phyloP scores from a whole-genome alignment of 1,140 invertebrate species.

The Spodoptera frugiperda region DNA sequence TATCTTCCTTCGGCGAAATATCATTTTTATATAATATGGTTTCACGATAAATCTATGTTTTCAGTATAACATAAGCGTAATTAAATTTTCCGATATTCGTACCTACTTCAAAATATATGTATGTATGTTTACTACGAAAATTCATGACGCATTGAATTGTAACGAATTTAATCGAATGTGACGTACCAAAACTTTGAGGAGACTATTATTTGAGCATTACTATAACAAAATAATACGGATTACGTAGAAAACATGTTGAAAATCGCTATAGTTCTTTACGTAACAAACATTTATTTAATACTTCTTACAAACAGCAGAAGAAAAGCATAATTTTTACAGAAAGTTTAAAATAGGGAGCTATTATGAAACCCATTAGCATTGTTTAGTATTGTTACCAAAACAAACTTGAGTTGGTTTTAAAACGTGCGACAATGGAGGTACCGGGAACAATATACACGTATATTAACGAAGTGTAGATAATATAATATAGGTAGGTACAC shows the following conservation, averaged over 20 bases:
- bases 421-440: slow-evolving; percentile 52
- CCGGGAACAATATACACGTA: slow-evolving; percentile 32
- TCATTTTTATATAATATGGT: slow-evolving; percentile 46
- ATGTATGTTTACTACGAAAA: too few relatives aligned
- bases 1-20: not conserved
- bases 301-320: slow-evolving; percentile 29
- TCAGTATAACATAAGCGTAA: too few relatives aligned
- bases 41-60: not conserved
- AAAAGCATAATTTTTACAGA: slow-evolving; percentile 39
- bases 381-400: slow-evolving; percentile 53
- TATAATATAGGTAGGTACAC: not conserved
- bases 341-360: slow-evolving; percentile 44
- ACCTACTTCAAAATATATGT: too few relatives aligned
- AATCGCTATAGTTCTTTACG: too few relatives aligned
- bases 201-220: too few relatives aligned
- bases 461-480: slow-evolving; percentile 32
- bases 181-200: too few relatives aligned
- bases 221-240: too few relatives aligned
- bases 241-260: not conserved
- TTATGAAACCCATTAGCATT: slow-evolving; percentile 54
- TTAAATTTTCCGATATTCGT: too few relatives aligned
- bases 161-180: too few relatives aligned
- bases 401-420: slow-evolving; percentile 54
- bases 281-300: slow-evolving; percentile 6
- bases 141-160: too few relatives aligned